Base-by-base conservation (phyloP, 2,888 invertebrate species). In the Augiades crinisus region DNA sequence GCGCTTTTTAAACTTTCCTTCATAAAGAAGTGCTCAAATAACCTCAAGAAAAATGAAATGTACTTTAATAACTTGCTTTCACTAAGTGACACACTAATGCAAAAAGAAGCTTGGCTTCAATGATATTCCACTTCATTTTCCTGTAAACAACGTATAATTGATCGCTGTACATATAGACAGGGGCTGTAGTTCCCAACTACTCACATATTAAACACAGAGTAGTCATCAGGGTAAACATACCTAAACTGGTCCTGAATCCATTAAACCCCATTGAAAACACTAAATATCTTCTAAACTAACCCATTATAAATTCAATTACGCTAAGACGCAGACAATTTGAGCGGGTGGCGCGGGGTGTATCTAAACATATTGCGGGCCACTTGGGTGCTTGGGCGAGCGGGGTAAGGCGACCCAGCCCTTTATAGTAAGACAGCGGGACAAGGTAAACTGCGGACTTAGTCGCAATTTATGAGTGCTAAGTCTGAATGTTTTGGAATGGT, bases 261-360 rank as follows among this genome's bases (percentile, higher is more conserved):
- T 50, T 50, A 50, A 51, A 44, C 51, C 50, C 43, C 51, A 46
- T 46, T 56, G 69, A 73, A 75, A 74, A 78, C 72, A 72, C 78
- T 82, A 80, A 83, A 84, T 78, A 82, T 81, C 74, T 68, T 73
- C 71, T 80, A 75, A 82, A 84, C 81, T 81, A 79, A 81, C 78
- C 82, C 73, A 84, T 87, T 87, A 87, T 86, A 86, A 84, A 86
- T 87, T 86, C 85, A 84, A 87, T 86, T 84, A 87, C 76, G 75
- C 77, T 73, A 81, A 81, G 81, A 79, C 75, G 77, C 62, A 79
- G 77, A 82, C 78, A 80, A 81, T 84, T 80, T 78, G 79, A 69
- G 71, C 72, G 63, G 38, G 52, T 47, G 55, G 47, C 14, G 46
- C 27, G 57, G 59, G 59, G 61, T 30, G 62, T 66, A 66, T 70